Percentiles rank a stretch among this genome's conserved stretches.
Conservation (phyloP, 2,888 invertebrate genomes). For the Apomyelois bistriatella region DNA sequence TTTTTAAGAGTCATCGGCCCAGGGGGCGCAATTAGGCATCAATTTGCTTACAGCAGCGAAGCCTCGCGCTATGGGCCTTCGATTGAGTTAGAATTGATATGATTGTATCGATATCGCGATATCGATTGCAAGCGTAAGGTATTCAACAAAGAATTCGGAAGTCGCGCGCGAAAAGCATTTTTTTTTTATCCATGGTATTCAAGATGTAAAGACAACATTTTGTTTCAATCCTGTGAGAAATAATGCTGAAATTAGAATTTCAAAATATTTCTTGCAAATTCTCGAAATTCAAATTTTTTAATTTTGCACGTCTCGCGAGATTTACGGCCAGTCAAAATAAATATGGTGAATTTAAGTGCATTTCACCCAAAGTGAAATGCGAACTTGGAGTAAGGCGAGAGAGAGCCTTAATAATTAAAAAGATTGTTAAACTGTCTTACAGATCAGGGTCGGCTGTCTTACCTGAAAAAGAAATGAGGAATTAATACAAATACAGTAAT, state of each 20-base stretch:
- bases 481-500: no score
- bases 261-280: no score
- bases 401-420: conserved; percentile 20
- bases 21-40: conserved; percentile 57
- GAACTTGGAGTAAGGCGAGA: conserved; percentile 36
- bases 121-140: neutral
- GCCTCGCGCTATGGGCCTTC: conserved; percentile 29
- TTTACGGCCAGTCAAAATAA: conserved; percentile 26
- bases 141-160: no score
- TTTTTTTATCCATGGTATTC: no score
- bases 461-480: conserved; percentile 33
- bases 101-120: conserved; percentile 25
- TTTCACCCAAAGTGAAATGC: conserved; percentile 40
- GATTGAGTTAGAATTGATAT: conserved; percentile 27
- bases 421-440: conserved; percentile 13
- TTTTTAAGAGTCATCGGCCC: conserved; percentile 36
- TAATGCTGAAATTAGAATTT: no score
- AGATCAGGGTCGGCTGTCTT: conserved; percentile 19
- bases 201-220: neutral
- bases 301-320: no score
- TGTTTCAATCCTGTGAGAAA: no score
- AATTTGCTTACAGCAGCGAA: conserved; percentile 50
- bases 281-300: no score
- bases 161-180: no score
- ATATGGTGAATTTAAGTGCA: conserved; percentile 32